A percentile compares a stretch with the other conserved stretches of the same genome.
Conservation (phyloP, 35 echinoderm and acorn worm species). For the Stichopus chloronotus region DNA sequence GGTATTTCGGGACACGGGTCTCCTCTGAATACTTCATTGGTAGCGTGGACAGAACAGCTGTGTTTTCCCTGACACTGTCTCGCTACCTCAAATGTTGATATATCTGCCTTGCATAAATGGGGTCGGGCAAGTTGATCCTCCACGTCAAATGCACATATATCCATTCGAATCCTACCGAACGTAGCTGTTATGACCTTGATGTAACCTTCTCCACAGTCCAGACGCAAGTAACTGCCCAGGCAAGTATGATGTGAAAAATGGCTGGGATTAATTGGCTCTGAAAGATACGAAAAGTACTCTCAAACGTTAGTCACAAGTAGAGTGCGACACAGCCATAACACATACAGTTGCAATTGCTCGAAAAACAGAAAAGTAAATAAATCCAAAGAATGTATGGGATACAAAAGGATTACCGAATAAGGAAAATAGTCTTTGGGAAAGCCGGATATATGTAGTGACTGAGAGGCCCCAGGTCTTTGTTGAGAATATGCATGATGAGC, state of each 20-base stretch:
- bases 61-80: slow-evolving; percentile 46
- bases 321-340: neutral
- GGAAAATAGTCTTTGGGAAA: neutral
- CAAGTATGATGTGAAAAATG: slow-evolving; percentile 15
- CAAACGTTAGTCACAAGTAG: neutral
- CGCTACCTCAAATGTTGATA: slow-evolving; percentile 57
- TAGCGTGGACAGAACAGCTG: slow-evolving; percentile 29
- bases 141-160: slow-evolving; percentile 43
- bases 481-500: too few species aligned
- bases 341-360: neutral
- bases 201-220: slow-evolving; percentile 43
- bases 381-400: neutral
- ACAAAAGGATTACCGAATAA: neutral
- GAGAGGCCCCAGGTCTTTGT: neutral
- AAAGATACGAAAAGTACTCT: neutral
- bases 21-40: slow-evolving; percentile 24
- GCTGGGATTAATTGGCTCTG: slow-evolving; percentile 38
- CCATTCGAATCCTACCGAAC: slow-evolving; percentile 36
- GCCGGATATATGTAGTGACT: neutral
- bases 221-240: slow-evolving; percentile 25
- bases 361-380: neutral
- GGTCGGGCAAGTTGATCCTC: neutral
- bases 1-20: slow-evolving; percentile 56
- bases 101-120: slow-evolving; percentile 46
- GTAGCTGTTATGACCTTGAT: slow-evolving; percentile 37